phyloP scores from a whole-genome alignment of 2,113 vertebrate genomes.

The Chaetops frenatus region DNA sequence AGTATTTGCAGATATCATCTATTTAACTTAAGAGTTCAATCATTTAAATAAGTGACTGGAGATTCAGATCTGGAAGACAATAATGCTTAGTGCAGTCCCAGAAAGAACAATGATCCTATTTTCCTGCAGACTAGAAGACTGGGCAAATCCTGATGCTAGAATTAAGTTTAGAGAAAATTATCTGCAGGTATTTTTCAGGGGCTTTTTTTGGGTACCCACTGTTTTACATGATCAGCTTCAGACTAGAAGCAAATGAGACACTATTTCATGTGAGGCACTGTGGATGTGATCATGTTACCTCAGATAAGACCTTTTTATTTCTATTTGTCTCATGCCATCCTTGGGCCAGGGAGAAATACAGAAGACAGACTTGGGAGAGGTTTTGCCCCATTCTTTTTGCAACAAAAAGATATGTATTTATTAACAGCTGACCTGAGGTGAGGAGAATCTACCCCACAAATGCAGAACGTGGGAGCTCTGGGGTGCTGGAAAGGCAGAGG shows the following conservation, averaged over 20 bases:
- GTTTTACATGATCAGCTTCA: background rate
- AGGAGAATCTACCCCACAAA: accelerated
- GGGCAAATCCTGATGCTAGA: background rate
- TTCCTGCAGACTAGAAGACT: background rate
- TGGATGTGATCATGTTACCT: background rate
- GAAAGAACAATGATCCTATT: background rate
- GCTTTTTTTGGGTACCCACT: background rate
- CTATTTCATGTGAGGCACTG: background rate
- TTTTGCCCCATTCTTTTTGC: background rate
- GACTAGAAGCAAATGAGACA: background rate
- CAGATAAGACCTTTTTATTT: background rate
- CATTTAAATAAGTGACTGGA: background rate
- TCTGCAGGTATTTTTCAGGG: background rate
- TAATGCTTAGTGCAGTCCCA: background rate
- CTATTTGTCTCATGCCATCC: background rate
- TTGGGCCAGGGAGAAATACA: background rate
- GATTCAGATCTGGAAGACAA: background rate
- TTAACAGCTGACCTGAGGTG: background rate
- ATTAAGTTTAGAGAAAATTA: background rate
- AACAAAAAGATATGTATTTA: background rate
- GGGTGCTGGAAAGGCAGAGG: background rate
- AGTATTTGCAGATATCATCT: background rate
- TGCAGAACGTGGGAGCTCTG: background rate
- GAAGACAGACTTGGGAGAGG: background rate
- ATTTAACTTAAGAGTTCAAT: background rate